A percentile compares a stretch with the other conserved stretches of the same genome.
phyloP scores from a whole-genome alignment of 2,888 invertebrate genomes.

The Aelia acuminata region DNA sequence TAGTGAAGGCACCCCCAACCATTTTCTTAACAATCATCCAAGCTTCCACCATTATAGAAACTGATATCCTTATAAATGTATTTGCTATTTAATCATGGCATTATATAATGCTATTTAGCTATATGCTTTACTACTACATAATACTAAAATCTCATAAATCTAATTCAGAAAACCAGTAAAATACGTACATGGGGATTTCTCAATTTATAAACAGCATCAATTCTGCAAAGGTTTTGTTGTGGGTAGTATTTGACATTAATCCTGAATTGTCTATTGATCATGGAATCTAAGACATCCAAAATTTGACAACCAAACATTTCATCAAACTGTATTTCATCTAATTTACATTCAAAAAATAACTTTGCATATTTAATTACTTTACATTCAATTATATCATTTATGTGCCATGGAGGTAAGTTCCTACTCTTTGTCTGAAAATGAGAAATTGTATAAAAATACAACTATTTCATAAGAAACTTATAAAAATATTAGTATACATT shows the following conservation, averaged over 20 bases:
- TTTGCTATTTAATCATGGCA: no score
- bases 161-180: background rate
- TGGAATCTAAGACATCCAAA: constrained; percentile 55
- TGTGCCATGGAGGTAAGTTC: constrained; percentile 51
- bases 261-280: constrained; percentile 35
- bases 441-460: background rate
- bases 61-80: no score
- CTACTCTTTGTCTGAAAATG: constrained; percentile 51
- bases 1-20: no score
- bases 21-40: no score
- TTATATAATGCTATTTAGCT: no score
- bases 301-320: constrained; percentile 52
- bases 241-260: constrained; percentile 46
- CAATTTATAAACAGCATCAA: constrained; percentile 51
- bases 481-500: no score
- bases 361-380: constrained; percentile 46
- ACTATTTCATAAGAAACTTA: no score
- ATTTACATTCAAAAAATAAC: constrained; percentile 52
- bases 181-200: constrained; percentile 51
- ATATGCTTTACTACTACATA: no score
- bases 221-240: constrained; percentile 19
- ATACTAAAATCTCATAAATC: no score
- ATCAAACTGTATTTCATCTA: constrained; percentile 14
- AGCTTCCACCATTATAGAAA: no score
- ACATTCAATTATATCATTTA: constrained; percentile 29